These are phyloP conservation scores for Siphamia tubifer DNA, from an alignment of 2,113 vertebrate genomes.

Conservation along the genomic window DNA sequence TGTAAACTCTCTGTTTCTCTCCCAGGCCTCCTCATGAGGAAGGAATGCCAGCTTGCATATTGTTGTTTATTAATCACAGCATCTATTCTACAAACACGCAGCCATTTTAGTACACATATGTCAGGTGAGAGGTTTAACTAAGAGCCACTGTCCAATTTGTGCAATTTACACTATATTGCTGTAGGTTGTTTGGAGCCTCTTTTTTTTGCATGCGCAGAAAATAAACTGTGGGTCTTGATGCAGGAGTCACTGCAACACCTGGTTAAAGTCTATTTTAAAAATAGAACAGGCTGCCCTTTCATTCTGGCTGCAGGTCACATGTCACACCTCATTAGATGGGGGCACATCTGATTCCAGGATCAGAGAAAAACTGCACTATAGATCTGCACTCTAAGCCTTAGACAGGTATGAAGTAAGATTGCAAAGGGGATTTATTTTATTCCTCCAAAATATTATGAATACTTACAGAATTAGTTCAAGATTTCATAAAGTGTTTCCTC, in stretches of 20 bases:
- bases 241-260: slow-evolving; percentile 23
- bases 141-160: too few species aligned
- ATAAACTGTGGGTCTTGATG: neutral
- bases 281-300: slow-evolving; percentile 51
- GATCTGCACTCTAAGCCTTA: neutral
- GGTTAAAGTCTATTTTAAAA: slow-evolving; percentile 32
- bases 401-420: neutral
- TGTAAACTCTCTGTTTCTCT: slow-evolving; percentile 44
- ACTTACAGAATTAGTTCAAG: neutral
- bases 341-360: slow-evolving; percentile 9
- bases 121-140: too few species aligned
- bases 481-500: neutral
- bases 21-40: neutral
- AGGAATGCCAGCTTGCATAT: slow-evolving; percentile 17
- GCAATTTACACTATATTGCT: neutral
- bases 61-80: slow-evolving; percentile 11
- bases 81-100: neutral
- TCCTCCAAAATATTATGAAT: neutral
- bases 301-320: slow-evolving; percentile 37
- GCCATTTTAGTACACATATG: too few species aligned
- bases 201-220: neutral
- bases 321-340: slow-evolving; percentile 40
- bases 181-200: neutral
- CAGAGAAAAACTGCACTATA: neutral
- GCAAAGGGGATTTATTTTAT: neutral